phyloP scores from a whole-genome alignment of 2,113 vertebrate genomes.

The Protomyctophum bolini region DNA sequence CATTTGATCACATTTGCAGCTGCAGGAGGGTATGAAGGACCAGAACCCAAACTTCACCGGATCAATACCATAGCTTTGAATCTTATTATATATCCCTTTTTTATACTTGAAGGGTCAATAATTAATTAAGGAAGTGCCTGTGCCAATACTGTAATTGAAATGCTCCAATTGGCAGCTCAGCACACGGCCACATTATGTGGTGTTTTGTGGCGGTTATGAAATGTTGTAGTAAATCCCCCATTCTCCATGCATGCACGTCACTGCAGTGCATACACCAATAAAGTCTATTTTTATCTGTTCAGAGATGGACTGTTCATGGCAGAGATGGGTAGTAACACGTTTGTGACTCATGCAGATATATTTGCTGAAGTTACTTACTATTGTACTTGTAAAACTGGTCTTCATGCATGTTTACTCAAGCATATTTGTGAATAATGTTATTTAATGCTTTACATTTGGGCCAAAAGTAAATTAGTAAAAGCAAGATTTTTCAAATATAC shows the following conservation, averaged over 20 bases:
- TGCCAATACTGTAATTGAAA: conserved; percentile 48
- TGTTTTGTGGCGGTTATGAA: conserved; percentile 26
- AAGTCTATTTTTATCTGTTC: conserved; percentile 6
- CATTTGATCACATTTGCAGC: background rate
- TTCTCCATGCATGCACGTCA: background rate
- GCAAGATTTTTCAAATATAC: no score
- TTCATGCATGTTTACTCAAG: no score
- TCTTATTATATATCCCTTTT: conserved; percentile 28
- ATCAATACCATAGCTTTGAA: conserved; percentile 43
- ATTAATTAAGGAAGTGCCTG: conserved; percentile 43
- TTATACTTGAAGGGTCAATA: conserved; percentile 56
- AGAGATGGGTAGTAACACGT: background rate
- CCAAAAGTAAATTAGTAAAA: no score
- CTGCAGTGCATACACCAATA: background rate
- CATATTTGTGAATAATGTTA: no score
- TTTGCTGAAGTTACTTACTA: background rate
- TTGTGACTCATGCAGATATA: background rate
- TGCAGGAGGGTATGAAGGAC: conserved; percentile 6
- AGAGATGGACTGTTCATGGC: no score
- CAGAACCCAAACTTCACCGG: conserved; percentile 24
- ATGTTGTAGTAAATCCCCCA: conserved; percentile 6
- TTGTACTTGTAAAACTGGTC: background rate
- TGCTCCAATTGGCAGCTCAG: conserved; percentile 24
- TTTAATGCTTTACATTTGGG: no score
- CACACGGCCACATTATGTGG: conserved; percentile 18